Percentiles rank a stretch among this genome's conserved stretches.
Evolutionary conservation across 2,888 invertebrate genomes (phyloP).

Genomic region (Merodon equestris): DNA sequence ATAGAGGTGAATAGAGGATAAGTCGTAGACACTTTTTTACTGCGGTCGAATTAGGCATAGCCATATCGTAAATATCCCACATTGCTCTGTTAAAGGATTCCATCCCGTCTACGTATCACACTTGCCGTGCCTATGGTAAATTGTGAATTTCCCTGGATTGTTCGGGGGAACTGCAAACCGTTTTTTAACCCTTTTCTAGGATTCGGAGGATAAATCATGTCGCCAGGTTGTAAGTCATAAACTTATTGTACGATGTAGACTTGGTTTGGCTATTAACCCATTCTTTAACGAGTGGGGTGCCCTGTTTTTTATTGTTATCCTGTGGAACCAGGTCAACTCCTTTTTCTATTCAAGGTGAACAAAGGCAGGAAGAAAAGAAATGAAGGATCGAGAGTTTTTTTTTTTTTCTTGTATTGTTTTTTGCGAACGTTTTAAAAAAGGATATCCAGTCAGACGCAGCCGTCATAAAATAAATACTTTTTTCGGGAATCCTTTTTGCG

Average conservation of each 20-base stretch:
- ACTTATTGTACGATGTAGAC: constrained; percentile 31
- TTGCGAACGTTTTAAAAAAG: constrained; percentile 49
- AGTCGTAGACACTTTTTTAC: constrained; percentile 9
- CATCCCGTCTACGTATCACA: too few species aligned
- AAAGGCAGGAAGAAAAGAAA: too few species aligned
- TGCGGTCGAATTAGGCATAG: constrained; percentile 43
- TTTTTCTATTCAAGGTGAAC: constrained; percentile 17
- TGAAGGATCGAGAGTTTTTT: too few species aligned
- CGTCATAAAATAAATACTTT: constrained; percentile 33
- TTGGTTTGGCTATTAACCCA: constrained; percentile 43
- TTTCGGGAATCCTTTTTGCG: constrained; percentile 38
- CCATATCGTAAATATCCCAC: constrained; percentile 19
- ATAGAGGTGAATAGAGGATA: constrained; percentile 8
- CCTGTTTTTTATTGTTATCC: constrained; percentile 61
- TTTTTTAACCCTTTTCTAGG: constrained; percentile 21
- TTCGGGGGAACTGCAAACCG: too few species aligned
- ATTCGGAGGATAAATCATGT: constrained; percentile 45
- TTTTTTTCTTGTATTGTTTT: constrained; percentile 39
- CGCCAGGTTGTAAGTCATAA: constrained; percentile 39
- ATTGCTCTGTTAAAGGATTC: neutral
- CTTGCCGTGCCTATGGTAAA: too few species aligned
- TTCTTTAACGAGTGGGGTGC: constrained; percentile 28
- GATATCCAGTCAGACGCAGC: constrained; percentile 46
- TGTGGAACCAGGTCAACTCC: constrained; percentile 53
- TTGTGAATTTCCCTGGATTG: too few species aligned